Evolutionary conservation across 1,140 invertebrate genomes (phyloP).

Genomic region (Panagrolaimus sp.): DNA sequence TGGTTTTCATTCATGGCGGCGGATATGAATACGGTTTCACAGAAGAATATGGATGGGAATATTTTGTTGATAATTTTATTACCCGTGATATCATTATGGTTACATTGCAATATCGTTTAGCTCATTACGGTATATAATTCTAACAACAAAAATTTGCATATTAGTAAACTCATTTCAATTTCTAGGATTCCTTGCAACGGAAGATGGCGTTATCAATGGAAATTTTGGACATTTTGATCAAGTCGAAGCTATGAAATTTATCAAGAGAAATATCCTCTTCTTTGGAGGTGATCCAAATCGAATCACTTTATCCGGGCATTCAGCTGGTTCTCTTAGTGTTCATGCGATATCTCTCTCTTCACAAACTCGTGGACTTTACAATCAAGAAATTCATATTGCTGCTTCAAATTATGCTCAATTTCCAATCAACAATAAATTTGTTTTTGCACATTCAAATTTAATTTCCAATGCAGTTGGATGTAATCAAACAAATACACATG

Average conservation of each 20-base stretch:
- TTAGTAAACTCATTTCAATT: not conserved
- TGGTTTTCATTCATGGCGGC: conserved; percentile 92
- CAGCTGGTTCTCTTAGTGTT: conserved; percentile 76
- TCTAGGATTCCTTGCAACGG: conserved; percentile 54
- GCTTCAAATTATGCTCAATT: not conserved
- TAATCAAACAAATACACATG: not conserved
- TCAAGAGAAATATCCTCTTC: conserved; percentile 54
- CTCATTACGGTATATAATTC: conserved; percentile 47
- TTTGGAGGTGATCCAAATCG: conserved; percentile 63
- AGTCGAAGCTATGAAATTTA: conserved; percentile 70
- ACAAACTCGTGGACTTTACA: conserved; percentile 27
- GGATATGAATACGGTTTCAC: conserved; percentile 61
- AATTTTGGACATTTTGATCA: conserved; percentile 73
- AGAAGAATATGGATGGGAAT: not conserved
- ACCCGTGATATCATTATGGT: conserved; percentile 69
- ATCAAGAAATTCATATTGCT: not conserved
- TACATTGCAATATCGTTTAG: conserved; percentile 70
- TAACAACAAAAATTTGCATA: not conserved
- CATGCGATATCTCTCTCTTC: conserved; percentile 75
- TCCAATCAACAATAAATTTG: not conserved
- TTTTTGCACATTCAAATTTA: not conserved
- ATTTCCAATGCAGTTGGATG: not conserved
- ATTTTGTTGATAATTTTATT: conserved; percentile 18
- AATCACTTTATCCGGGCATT: conserved; percentile 63
- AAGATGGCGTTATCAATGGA: conserved; percentile 58